phyloP scores from a whole-genome alignment of 2,797 vertebrate genomes.

The Mus spretus region DNA sequence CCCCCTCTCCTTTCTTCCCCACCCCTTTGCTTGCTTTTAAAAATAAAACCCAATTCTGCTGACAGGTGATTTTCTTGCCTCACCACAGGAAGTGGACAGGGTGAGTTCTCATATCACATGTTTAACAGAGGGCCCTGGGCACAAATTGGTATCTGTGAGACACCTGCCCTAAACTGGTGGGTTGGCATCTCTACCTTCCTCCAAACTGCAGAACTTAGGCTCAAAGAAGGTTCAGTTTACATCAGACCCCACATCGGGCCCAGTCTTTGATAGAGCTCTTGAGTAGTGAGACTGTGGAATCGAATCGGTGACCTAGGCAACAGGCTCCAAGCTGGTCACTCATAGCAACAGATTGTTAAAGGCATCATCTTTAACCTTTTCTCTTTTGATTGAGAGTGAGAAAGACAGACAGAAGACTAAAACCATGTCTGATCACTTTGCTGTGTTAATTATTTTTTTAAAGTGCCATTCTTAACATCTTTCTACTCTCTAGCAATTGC shows the following conservation, averaged over 20 bases:
- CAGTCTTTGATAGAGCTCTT: slow-evolving; percentile 13
- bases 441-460: neutral
- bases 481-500: slow-evolving; percentile 35
- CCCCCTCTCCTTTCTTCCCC: neutral
- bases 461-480: slow-evolving; percentile 4
- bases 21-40: slow-evolving; percentile 74
- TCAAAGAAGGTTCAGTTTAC: neutral
- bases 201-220: slow-evolving; percentile 1
- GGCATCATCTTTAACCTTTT: slow-evolving; percentile 66
- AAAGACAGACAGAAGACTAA: neutral
- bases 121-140: slow-evolving; percentile 71
- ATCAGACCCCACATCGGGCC: no score
- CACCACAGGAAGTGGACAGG: slow-evolving; percentile 81
- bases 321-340: slow-evolving; percentile 62
- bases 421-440: slow-evolving; percentile 45
- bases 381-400: neutral
- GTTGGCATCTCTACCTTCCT: neutral
- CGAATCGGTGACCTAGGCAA: slow-evolving; percentile 64
- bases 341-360: slow-evolving; percentile 46
- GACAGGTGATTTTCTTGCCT: slow-evolving; percentile 68
- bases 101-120: slow-evolving; percentile 74
- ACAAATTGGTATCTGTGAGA: slow-evolving; percentile 56
- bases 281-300: slow-evolving; percentile 41
- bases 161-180: slow-evolving; percentile 48
- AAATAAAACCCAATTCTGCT: slow-evolving; percentile 83